Evolutionary conservation across 2,888 invertebrate species (phyloP).

Genomic region (Macaria notata): DNA sequence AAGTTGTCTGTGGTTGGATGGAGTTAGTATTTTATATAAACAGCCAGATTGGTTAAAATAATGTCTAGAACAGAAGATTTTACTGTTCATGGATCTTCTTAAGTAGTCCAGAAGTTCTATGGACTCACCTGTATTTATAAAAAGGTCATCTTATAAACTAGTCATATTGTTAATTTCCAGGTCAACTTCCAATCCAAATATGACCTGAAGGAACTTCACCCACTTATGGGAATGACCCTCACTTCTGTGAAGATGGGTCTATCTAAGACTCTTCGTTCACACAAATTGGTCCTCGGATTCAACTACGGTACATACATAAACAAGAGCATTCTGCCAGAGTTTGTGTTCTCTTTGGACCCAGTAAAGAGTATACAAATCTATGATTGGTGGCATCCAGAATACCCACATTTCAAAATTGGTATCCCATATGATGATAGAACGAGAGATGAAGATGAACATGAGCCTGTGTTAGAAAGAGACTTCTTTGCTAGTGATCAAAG

Average conservation of each 20-base stretch:
- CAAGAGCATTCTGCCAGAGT: constrained; percentile 56
- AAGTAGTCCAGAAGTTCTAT: too few relatives aligned
- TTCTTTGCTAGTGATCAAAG: constrained; percentile 43
- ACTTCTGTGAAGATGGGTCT: constrained; percentile 78
- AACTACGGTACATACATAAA: constrained; percentile 54
- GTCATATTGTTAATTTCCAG: constrained; percentile 49
- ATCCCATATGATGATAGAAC: constrained; percentile 35
- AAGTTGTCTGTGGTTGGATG: too few relatives aligned
- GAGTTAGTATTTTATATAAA: too few relatives aligned
- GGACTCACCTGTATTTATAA: too few relatives aligned
- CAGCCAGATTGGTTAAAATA: too few relatives aligned
- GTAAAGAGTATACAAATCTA: constrained; percentile 57
- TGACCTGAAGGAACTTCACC: too few relatives aligned
- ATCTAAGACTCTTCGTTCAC: constrained; percentile 74
- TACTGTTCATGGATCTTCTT: too few relatives aligned
- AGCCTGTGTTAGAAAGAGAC: constrained; percentile 55
- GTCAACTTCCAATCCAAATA: constrained; percentile 71
- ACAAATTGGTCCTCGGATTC: constrained; percentile 80
- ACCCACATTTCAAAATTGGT: constrained; percentile 52
- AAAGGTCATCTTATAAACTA: too few relatives aligned
- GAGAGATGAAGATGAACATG: constrained; percentile 49
- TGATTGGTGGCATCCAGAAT: constrained; percentile 58
- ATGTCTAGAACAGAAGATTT: too few relatives aligned
- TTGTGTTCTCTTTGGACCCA: constrained; percentile 55
- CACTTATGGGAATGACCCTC: constrained; percentile 79